Evolutionary conservation across 2,888 invertebrate genomes (phyloP), one percentile per base, ranked within the genome.

Genomic region (Thumatha senex): DNA sequence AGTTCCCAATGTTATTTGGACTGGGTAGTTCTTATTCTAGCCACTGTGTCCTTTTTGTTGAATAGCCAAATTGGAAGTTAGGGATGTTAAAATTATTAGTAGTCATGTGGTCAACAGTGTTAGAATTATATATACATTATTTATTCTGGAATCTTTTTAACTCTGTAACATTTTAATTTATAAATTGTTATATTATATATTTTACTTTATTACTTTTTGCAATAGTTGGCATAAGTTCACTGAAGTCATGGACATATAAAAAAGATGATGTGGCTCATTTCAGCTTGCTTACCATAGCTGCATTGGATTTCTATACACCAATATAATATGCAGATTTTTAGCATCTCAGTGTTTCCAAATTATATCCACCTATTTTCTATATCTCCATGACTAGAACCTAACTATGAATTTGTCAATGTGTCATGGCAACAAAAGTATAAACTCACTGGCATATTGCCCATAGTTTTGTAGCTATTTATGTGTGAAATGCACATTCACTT

Each of bases 11-110:
- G 92, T 82, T 93, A 63, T 93, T 94, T 81, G 93, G 93, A 62
- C 84, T 94, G 70, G 94, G 94, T 74, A 94, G 94, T 83, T 93
- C 93, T 63, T 94, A 94, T 83, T 94, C 93, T 75, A 94, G 94
- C 80, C 93, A 94, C 80, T 94, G 93, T 90, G 89, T 94, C 70
- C 88, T 94, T 72, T 93, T 93, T 79, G 91, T 94, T 73, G 93
- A 95, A 79, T 94, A 91, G 89, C 58, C 59, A 70, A 74, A 72
- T 76, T 74, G 67, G 50, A 69, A 64, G 51, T 61, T 63, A 56
- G 53, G 42, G 61, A 70, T 76, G 18, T 67, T 78, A 67, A 75
- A 76, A 74, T 76, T 74, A 70, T 62, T 74, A 66, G 73, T 76
- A 61, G 74, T 11, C 74, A 70, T 75, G 61, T 76, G 72, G 71